A percentile compares a stretch with the other conserved stretches of the same genome.
Evolutionary conservation across 2,797 vertebrate genomes (phyloP).

Genomic region (Protosalanx chinensis): DNA sequence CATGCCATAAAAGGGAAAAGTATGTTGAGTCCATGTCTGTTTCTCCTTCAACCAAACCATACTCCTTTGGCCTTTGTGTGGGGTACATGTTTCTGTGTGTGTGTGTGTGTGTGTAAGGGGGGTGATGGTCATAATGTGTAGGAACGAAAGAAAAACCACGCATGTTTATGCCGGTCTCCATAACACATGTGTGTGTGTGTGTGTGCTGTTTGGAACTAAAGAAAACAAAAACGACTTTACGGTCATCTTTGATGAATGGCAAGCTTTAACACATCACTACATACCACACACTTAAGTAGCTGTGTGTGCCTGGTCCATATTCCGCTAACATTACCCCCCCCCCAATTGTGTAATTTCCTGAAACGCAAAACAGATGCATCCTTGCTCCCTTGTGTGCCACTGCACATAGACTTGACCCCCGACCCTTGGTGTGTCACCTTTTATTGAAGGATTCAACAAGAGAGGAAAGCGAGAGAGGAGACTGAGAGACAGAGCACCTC

Average conservation of each 20-base stretch:
- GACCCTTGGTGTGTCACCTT: constrained; percentile 67
- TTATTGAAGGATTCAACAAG: constrained; percentile 66
- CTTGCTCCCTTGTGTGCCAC: constrained; percentile 61
- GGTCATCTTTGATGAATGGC: constrained; percentile 16
- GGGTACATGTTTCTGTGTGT: constrained; percentile 10
- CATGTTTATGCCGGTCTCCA: background rate
- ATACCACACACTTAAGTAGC: constrained; percentile 1
- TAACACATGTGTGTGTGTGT: background rate
- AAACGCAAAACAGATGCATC: constrained; percentile 56
- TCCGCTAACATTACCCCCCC: constrained; percentile 9
- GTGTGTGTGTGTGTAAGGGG: constrained; percentile 22
- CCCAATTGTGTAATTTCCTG: constrained; percentile 34
- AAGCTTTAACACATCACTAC: constrained; percentile 25
- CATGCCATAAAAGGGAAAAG: constrained; percentile 40
- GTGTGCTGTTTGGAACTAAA: background rate
- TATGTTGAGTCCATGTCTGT: constrained; percentile 17
- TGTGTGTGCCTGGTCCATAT: background rate
- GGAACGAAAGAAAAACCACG: background rate
- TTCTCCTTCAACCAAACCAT: background rate
- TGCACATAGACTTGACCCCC: constrained; percentile 68
- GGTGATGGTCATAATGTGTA: background rate
- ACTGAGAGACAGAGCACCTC: constrained; percentile 55
- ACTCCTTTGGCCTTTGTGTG: constrained; percentile 12
- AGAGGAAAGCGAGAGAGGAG: constrained; percentile 60
- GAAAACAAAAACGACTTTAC: background rate